Percentiles rank a stretch among this genome's conserved stretches.
phyloP scores from a whole-genome alignment of 2,113 vertebrate genomes.

The Aldabrachelys gigantea region DNA sequence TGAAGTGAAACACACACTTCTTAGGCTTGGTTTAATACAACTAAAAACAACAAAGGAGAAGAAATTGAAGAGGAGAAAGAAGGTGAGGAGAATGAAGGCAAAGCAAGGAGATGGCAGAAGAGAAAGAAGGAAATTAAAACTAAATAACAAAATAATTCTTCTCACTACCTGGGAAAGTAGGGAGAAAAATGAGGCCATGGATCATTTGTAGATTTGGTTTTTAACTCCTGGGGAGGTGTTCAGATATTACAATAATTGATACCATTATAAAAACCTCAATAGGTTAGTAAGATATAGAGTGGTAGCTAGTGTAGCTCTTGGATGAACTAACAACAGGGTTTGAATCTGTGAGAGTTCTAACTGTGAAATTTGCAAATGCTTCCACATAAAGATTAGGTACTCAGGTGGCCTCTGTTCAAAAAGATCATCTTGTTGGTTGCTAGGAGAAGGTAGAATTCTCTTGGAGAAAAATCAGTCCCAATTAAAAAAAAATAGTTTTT shows the following conservation, averaged over 20 bases:
- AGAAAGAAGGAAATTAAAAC: background rate
- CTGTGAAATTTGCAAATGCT: constrained; percentile 77
- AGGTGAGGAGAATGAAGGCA: background rate
- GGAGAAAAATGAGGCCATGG: background rate
- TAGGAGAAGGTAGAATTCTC: constrained; percentile 81
- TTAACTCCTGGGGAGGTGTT: background rate
- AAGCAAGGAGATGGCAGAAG: background rate
- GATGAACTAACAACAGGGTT: constrained; percentile 69
- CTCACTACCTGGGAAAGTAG: background rate
- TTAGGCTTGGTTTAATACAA: background rate
- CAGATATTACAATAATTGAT: constrained; percentile 34
- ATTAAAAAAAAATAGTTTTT: constrained; percentile 67
- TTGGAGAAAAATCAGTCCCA: constrained; percentile 78
- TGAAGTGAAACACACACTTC: background rate
- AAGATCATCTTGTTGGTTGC: constrained; percentile 81
- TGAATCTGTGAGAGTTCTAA: constrained; percentile 70
- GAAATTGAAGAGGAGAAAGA: background rate
- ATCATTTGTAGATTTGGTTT: constrained; percentile 6
- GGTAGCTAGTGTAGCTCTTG: constrained; percentile 49
- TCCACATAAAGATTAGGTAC: constrained; percentile 72
- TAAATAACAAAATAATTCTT: background rate
- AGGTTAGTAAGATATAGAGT: constrained; percentile 45
- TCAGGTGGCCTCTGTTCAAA: constrained; percentile 71
- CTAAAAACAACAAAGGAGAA: no score
- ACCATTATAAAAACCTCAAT: constrained; percentile 10